These are phyloP conservation scores for Melanostoma mellinum DNA, from an alignment of 2,888 invertebrate genomes.

Conservation along the genomic window DNA sequence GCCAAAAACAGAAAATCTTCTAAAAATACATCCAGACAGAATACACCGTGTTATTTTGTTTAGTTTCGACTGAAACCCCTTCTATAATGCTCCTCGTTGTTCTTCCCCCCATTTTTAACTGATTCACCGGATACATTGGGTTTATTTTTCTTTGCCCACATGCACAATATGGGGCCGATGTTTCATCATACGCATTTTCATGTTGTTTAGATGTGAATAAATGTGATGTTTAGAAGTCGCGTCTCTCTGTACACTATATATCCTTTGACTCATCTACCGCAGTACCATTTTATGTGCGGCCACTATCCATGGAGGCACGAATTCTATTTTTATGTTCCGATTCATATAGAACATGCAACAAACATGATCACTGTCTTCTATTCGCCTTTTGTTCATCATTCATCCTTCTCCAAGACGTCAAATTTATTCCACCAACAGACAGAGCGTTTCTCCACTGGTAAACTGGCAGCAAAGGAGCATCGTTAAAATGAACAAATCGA, in stretches of 20 bases:
- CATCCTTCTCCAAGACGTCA: conserved; percentile 55
- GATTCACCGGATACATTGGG: conserved; percentile 68
- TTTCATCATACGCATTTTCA: conserved; percentile 27
- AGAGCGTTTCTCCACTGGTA: conserved; percentile 38
- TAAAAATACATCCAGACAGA: conserved; percentile 25
- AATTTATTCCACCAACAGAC: conserved; percentile 53
- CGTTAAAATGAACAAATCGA: conserved; percentile 46
- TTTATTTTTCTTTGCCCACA: conserved; percentile 56
- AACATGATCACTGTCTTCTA: conserved; percentile 50
- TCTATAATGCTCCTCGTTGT: neutral
- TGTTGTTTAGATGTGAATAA: conserved; percentile 28
- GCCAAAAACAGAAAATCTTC: conserved; percentile 21
- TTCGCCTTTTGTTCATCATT: conserved; percentile 48
- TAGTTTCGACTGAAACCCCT: conserved; percentile 11
- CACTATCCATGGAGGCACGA: conserved; percentile 31
- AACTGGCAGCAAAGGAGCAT: conserved; percentile 23
- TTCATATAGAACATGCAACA: conserved; percentile 45
- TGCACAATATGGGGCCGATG: conserved; percentile 56
- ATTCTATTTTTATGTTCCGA: conserved; percentile 61
- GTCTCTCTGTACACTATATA: conserved; percentile 13
- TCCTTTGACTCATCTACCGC: conserved; percentile 1
- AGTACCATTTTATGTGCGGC: neutral
- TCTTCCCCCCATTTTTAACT: conserved; percentile 28
- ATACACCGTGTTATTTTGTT: no score
- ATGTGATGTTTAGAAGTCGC: conserved; percentile 35